A percentile compares a stretch with the other conserved stretches of the same genome.
phyloP scores from a whole-genome alignment of 1,140 invertebrate genomes.

The Trichogramma pretiosum region DNA sequence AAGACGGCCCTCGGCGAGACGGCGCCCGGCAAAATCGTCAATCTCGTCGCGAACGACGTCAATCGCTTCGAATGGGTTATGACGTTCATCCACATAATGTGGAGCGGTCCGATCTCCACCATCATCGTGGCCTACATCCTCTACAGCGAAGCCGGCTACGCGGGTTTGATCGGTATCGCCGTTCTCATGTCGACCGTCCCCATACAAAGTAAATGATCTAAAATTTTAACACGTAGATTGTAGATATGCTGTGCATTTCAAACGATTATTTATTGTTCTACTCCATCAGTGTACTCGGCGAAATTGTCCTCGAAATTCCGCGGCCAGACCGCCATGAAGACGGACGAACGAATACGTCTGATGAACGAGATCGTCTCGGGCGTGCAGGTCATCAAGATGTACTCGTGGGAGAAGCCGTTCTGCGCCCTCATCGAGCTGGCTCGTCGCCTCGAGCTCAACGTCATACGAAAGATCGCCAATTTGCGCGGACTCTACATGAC shows the following conservation, averaged over 20 bases:
- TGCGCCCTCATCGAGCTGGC: slow-evolving; percentile 51
- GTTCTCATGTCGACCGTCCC: slow-evolving; percentile 64
- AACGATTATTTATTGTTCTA: slow-evolving; percentile 26
- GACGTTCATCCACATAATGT: slow-evolving; percentile 54
- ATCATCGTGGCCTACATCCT: slow-evolving; percentile 55
- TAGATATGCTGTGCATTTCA: no score
- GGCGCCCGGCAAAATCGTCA: slow-evolving; percentile 76
- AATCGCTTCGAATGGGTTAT: slow-evolving; percentile 55
- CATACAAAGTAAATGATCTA: no score
- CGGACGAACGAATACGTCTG: slow-evolving; percentile 65
- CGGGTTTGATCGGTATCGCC: slow-evolving; percentile 60
- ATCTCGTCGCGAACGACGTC: slow-evolving; percentile 73
- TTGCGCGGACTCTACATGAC: slow-evolving; percentile 66
- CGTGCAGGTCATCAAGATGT: slow-evolving; percentile 74
- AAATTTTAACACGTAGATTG: no score
- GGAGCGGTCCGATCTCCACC: slow-evolving; percentile 57
- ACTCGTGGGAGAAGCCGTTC: slow-evolving; percentile 69
- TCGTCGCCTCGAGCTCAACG: slow-evolving; percentile 52
- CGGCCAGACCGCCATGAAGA: slow-evolving; percentile 55
- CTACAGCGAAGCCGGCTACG: slow-evolving; percentile 54
- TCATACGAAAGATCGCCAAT: slow-evolving; percentile 57
- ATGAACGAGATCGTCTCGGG: slow-evolving; percentile 73
- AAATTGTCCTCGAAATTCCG: slow-evolving; percentile 57
- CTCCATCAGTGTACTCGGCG: slow-evolving; percentile 51
- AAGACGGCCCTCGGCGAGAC: slow-evolving; percentile 62